Percentiles rank a stretch among this genome's conserved stretches.
Evolutionary conservation across 2,888 invertebrate genomes (phyloP).

Genomic region (Schrankia costaestrigalis): DNA sequence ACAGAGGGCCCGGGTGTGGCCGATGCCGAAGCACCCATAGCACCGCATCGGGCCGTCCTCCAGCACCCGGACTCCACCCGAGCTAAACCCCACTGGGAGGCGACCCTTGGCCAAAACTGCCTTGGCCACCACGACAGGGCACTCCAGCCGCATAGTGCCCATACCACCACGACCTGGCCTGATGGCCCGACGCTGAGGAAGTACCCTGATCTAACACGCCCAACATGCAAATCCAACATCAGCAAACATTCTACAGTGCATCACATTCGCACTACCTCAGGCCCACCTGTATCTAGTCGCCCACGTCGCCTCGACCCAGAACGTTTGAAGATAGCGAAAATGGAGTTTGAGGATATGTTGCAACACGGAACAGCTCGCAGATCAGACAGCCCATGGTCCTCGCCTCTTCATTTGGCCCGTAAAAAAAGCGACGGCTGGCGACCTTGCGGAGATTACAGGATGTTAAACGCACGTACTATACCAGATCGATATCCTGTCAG

Average conservation of each 20-base stretch:
- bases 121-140: too few relatives aligned
- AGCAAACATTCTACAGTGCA: background rate
- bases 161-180: too few relatives aligned
- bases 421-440: slow-evolving; percentile 10
- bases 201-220: slow-evolving; percentile 1
- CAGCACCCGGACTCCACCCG: too few relatives aligned
- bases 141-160: too few relatives aligned
- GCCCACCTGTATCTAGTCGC: slow-evolving; percentile 4
- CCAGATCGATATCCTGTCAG: slow-evolving; percentile 6
- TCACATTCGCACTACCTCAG: slow-evolving; percentile 7
- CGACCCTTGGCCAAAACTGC: too few relatives aligned
- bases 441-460: slow-evolving; percentile 8
- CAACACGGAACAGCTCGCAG: slow-evolving; percentile 2
- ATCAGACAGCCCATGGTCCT: slow-evolving; percentile 8
- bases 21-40: too few relatives aligned
- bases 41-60: too few relatives aligned
- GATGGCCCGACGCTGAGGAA: too few relatives aligned
- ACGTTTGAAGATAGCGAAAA: slow-evolving; percentile 1
- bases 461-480: slow-evolving; percentile 4
- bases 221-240: background rate
- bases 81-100: too few relatives aligned
- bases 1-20: too few relatives aligned
- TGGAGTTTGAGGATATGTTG: slow-evolving; percentile 7
- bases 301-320: slow-evolving; percentile 8
- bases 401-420: slow-evolving; percentile 3